Conservation (phyloP, 2,113 vertebrate genomes). For the Thunnus thynnus region DNA sequence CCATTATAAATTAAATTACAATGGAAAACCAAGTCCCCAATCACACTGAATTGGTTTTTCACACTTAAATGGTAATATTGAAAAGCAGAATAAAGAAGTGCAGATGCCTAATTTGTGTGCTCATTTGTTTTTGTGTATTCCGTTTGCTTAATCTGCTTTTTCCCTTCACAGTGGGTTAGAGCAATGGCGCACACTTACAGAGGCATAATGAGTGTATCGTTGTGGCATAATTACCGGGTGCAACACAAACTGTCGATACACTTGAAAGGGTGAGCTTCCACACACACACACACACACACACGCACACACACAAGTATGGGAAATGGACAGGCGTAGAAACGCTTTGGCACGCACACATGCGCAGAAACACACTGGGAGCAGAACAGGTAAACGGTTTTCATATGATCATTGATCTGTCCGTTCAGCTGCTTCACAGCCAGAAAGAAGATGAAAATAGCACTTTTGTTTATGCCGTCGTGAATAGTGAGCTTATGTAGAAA, state of each 20-base stretch:
- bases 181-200: slow-evolving; percentile 40
- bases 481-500: slow-evolving; percentile 18
- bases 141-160: slow-evolving; percentile 51
- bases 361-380: slow-evolving; percentile 1
- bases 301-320: not conserved
- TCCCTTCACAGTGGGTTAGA: slow-evolving; percentile 50
- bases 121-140: slow-evolving; percentile 57
- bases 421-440: slow-evolving; percentile 47
- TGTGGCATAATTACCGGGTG: slow-evolving; percentile 64
- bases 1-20: slow-evolving; percentile 49
- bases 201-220: slow-evolving; percentile 68
- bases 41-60: slow-evolving; percentile 41
- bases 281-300: slow-evolving; percentile 12
- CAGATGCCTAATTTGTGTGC: slow-evolving; percentile 47
- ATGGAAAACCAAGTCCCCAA: slow-evolving; percentile 43
- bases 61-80: slow-evolving; percentile 57
- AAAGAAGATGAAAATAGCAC: slow-evolving; percentile 55
- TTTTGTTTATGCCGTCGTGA: slow-evolving; percentile 54
- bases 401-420: slow-evolving; percentile 59
- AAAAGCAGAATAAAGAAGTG: slow-evolving; percentile 57
- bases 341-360: not conserved
- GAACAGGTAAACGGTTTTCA: slow-evolving; percentile 46
- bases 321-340: not conserved
- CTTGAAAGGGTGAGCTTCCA: slow-evolving; percentile 43
- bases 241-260: slow-evolving; percentile 56